Conservation (phyloP, 2,888 invertebrate species). For the Ephialtes manifestator region DNA sequence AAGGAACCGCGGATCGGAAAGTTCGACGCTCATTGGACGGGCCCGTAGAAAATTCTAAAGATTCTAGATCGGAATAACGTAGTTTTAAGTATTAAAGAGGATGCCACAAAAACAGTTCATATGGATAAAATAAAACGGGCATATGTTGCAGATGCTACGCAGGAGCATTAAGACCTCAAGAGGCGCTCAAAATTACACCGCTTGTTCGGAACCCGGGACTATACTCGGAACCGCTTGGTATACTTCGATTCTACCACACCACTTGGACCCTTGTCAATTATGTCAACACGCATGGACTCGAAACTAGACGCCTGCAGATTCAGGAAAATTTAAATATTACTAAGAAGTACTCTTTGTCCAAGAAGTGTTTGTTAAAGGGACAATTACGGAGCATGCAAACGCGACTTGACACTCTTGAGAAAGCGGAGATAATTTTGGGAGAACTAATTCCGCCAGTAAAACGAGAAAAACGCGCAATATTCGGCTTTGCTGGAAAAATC, state of each 20-base stretch:
- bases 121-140: too few relatives aligned
- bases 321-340: background rate
- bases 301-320: background rate
- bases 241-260: too few relatives aligned
- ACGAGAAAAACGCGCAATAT: background rate
- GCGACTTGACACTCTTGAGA: conserved; percentile 3
- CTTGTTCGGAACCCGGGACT: conserved; percentile 11
- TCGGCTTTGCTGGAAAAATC: background rate
- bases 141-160: conserved; percentile 19
- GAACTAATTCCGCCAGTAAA: background rate
- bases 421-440: too few relatives aligned
- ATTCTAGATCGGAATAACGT: too few relatives aligned
- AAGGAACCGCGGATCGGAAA: too few relatives aligned
- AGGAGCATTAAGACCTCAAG: background rate
- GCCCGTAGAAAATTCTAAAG: too few relatives aligned
- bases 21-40: too few relatives aligned
- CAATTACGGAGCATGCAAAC: conserved; percentile 5
- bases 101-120: background rate
- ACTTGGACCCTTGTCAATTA: too few relatives aligned
- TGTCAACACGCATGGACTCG: too few relatives aligned
- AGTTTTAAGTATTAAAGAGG: background rate
- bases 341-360: background rate
- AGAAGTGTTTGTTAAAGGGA: background rate
- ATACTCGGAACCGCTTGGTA: too few relatives aligned
- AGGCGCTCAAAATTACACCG: conserved; percentile 8